Conservation (phyloP, 2,113 vertebrate genomes). For the Platanista minor region DNA sequence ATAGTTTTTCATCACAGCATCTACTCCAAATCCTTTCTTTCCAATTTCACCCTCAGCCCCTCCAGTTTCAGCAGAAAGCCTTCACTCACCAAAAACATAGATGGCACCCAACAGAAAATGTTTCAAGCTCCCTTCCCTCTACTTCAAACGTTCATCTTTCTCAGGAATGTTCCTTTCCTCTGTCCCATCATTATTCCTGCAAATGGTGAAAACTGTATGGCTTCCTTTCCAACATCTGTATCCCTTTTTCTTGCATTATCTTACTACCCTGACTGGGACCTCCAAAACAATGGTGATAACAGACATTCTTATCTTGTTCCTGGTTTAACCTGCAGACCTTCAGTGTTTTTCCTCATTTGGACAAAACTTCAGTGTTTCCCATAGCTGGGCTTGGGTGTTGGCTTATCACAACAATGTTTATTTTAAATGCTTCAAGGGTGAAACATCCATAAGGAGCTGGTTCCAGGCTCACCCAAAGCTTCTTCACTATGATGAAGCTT, state of each 20-base stretch:
- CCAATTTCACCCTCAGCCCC: neutral
- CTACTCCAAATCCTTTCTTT: neutral
- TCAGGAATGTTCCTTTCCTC: slow-evolving; percentile 18
- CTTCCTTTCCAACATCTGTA: neutral
- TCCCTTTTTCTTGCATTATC: neutral
- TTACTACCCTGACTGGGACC: neutral
- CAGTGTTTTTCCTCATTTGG: neutral
- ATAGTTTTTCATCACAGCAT: neutral
- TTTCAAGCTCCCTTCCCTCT: neutral
- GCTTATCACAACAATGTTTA: neutral
- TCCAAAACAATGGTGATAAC: neutral
- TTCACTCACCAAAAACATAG: neutral
- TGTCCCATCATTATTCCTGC: neutral
- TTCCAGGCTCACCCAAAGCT: neutral
- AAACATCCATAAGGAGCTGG: neutral
- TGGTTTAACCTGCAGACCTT: neutral
- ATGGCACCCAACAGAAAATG: neutral
- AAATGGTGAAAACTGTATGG: neutral
- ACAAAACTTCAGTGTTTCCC: neutral
- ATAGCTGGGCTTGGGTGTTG: neutral
- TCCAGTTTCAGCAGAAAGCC: neutral
- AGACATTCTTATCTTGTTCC: neutral
- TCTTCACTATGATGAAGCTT: neutral
- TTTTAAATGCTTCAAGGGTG: slow-evolving; percentile 6
- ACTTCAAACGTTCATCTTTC: neutral